phyloP scores from a whole-genome alignment of 2,113 vertebrate genomes.

The Noctilio leporinus region DNA sequence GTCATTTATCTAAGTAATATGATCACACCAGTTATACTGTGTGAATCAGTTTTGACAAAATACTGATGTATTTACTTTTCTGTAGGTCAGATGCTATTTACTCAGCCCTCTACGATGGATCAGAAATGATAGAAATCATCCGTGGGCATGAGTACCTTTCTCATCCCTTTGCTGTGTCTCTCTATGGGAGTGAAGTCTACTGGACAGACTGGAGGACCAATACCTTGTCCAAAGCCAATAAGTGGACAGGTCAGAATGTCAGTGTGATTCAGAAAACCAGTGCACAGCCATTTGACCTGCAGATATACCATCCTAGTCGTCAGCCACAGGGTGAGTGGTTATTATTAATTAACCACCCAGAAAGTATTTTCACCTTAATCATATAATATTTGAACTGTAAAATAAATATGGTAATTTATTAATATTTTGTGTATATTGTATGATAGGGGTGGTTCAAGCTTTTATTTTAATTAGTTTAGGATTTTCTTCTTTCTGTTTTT shows the following conservation, averaged over 20 bases:
- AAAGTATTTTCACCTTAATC: background rate
- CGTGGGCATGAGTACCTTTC: constrained; percentile 96
- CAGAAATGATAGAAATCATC: constrained; percentile 93
- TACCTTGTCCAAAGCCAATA: constrained; percentile 95
- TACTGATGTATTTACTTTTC: constrained; percentile 36
- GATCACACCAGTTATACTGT: background rate
- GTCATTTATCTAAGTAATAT: background rate
- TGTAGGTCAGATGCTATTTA: constrained; percentile 97
- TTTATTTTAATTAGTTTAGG: background rate
- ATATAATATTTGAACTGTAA: background rate
- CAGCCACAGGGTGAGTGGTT: constrained; percentile 90
- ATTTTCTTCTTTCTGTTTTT: background rate
- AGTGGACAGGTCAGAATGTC: constrained; percentile 97
- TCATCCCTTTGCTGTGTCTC: constrained; percentile 96
- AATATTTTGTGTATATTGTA: background rate
- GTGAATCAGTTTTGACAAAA: constrained; percentile 8
- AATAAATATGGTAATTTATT: background rate
- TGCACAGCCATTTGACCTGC: constrained; percentile 96
- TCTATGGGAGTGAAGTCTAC: constrained; percentile 95
- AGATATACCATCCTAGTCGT: constrained; percentile 97
- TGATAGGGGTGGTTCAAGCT: background rate
- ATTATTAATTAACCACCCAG: background rate
- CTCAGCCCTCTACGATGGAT: constrained; percentile 96
- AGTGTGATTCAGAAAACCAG: constrained; percentile 99
- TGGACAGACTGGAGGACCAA: constrained; percentile 99